Base-by-base conservation (phyloP, 2,797 vertebrate genomes). In the Enteromius anoplus region DNA sequence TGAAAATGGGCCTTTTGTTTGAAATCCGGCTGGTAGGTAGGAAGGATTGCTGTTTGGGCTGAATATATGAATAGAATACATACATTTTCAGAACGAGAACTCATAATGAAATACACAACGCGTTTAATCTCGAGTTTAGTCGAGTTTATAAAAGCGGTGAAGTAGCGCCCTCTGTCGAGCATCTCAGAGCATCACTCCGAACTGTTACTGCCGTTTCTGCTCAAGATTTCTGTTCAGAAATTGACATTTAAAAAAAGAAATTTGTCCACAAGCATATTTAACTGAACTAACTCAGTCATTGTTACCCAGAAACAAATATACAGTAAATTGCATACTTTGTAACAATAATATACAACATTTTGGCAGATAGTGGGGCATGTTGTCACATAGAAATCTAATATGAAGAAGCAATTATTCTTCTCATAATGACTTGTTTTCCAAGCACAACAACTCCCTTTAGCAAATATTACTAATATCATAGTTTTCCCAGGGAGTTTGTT, bases 121-220 rank as follows among this genome's bases (percentile, higher is more conserved):
- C 10, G 34, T 40, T 15, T 12, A 32, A 10, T 2, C 58, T 26
- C 26, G 26, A 26, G 26, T 32, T 29, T 42, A 32, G 6, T 32
- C 9, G 14, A 45, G 11, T 15, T 15, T 32, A 19, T 7, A 19
- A n/a, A 75, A 14, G 37, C 51, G 42, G 62, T 51, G 55, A 34
- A n/a, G 53, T 47, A 40, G 51, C 53, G 76, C 71, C 81, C 81
- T 62, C 92, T 87, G 49, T 49, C 85, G 91, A 84, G 29, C 37
- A 53, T 0, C 0, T 45, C 37, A 12, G 5, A 11, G 14, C 34
- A 55, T 14, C 15, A 21, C 45, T 3, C 11, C 14, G 7, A 45
- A 12, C n/a, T 60, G 3, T 15, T 40, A 34, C 8, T 45, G 4
- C 26, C 3, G 14, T 45, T 70, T 8, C n/a, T 26, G 5, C 23